phyloP scores from a whole-genome alignment of 1,140 invertebrate genomes.

The Danaus melanippus region DNA sequence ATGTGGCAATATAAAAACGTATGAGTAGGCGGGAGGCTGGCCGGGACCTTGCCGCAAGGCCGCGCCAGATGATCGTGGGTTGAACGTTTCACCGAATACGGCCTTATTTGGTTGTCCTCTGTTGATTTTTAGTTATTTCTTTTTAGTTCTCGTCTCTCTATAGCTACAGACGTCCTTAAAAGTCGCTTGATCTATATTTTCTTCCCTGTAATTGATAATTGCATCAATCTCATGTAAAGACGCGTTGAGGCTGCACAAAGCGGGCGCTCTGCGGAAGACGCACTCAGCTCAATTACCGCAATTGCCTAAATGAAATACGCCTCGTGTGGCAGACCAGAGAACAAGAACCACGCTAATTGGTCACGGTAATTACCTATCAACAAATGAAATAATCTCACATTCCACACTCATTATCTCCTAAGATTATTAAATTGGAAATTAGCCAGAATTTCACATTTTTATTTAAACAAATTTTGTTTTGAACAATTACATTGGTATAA shows the following conservation, averaged over 20 bases:
- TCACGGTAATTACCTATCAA: constrained; percentile 64
- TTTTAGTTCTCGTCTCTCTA: constrained; percentile 6
- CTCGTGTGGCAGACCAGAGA: constrained; percentile 42
- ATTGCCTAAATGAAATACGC: constrained; percentile 69
- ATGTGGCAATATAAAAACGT: not conserved
- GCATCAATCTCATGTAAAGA: constrained; percentile 10
- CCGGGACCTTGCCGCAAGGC: constrained; percentile 62
- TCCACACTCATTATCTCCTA: constrained; percentile 22
- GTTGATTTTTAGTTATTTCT: constrained; percentile 16
- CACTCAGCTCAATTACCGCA: constrained; percentile 60
- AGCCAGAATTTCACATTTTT: not conserved
- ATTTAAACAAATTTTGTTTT: too few relatives aligned
- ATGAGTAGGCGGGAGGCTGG: constrained; percentile 50
- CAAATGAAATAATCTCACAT: constrained; percentile 24
- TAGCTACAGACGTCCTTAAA: too few relatives aligned
- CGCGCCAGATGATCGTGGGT: constrained; percentile 38
- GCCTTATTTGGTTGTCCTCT: constrained; percentile 40
- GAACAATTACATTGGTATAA: too few relatives aligned
- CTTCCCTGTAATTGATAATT: constrained; percentile 14
- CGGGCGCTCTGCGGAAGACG: constrained; percentile 55
- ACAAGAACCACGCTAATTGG: constrained; percentile 53
- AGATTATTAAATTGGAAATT: constrained; percentile 1
- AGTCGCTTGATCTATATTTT: too few relatives aligned
- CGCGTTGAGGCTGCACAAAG: constrained; percentile 34
- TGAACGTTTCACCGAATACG: constrained; percentile 37